Conservation (phyloP, 2,113 vertebrate genomes). For the Choloepus hoffmanni region DNA sequence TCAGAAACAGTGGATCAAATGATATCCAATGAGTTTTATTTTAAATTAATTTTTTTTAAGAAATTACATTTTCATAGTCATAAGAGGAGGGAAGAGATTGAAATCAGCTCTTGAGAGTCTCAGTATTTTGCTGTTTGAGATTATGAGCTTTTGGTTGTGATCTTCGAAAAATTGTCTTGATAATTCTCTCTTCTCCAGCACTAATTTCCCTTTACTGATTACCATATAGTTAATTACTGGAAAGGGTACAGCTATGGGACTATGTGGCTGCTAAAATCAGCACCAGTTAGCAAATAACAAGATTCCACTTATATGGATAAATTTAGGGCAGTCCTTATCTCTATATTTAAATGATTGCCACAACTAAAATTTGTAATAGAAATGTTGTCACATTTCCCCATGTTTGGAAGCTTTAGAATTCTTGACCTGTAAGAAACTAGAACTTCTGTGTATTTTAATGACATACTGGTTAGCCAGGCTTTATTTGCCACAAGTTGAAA, state of each 20-base stretch:
- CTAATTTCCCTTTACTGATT: conserved; percentile 45
- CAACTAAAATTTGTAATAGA: conserved; percentile 38
- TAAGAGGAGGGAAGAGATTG: background rate
- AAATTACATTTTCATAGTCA: background rate
- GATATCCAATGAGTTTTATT: background rate
- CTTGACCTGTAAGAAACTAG: conserved; percentile 26
- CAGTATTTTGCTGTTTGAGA: conserved; percentile 49
- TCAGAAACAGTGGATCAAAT: background rate
- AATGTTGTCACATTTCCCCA: conserved; percentile 9
- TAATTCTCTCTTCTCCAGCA: background rate
- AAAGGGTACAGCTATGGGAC: background rate
- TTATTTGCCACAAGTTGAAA: background rate
- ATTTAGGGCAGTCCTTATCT: conserved; percentile 52
- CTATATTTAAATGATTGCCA: conserved; percentile 59
- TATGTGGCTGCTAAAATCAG: background rate
- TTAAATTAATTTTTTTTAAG: background rate
- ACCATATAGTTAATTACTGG: background rate
- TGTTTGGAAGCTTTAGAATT: conserved; percentile 52
- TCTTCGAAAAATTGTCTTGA: conserved; percentile 18
- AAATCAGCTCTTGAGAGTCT: background rate
- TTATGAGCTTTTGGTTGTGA: conserved; percentile 17
- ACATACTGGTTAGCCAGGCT: conserved; percentile 7
- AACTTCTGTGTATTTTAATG: conserved; percentile 37
- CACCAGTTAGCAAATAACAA: conserved; percentile 42
- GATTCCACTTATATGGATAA: conserved; percentile 42